A percentile compares a stretch with the other conserved stretches of the same genome.
Conservation (phyloP, 2,888 invertebrate genomes). For the Tenthredo distinguenda region DNA sequence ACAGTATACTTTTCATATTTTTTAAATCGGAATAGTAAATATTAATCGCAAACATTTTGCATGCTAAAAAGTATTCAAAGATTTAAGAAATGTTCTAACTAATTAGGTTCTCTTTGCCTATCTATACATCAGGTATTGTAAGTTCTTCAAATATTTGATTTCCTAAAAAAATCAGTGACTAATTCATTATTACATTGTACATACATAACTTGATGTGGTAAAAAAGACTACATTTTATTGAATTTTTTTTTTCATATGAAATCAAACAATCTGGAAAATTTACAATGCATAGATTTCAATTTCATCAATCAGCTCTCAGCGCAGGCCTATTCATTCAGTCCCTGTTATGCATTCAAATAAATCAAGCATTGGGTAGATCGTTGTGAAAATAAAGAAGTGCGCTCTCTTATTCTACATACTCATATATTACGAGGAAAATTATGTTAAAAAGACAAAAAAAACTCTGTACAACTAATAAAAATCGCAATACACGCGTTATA, state of each 20-base stretch:
- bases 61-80: background rate
- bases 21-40: constrained; percentile 2
- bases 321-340: constrained; percentile 23
- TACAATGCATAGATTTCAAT: constrained; percentile 14
- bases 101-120: constrained; percentile 5
- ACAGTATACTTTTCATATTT: constrained; percentile 3
- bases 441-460: constrained; percentile 6
- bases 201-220: constrained; percentile 21
- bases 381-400: constrained; percentile 43
- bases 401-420: constrained; percentile 18
- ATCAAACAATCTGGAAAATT: background rate
- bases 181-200: constrained; percentile 14
- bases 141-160: constrained; percentile 33
- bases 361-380: constrained; percentile 14
- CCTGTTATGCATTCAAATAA: constrained; percentile 42
- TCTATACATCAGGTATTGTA: constrained; percentile 25
- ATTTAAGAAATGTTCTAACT: constrained; percentile 7
- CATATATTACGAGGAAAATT: constrained; percentile 11
- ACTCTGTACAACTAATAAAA: constrained; percentile 35
- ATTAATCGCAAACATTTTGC: constrained; percentile 15
- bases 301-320: constrained; percentile 7
- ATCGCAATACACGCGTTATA: constrained; percentile 43
- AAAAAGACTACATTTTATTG: constrained; percentile 15
- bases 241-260: background rate
- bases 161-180: constrained; percentile 2